Evolutionary conservation across 2,888 invertebrate genomes (phyloP), one percentile per base, ranked within the genome.

Genomic region (Cheilosia soror): DNA sequence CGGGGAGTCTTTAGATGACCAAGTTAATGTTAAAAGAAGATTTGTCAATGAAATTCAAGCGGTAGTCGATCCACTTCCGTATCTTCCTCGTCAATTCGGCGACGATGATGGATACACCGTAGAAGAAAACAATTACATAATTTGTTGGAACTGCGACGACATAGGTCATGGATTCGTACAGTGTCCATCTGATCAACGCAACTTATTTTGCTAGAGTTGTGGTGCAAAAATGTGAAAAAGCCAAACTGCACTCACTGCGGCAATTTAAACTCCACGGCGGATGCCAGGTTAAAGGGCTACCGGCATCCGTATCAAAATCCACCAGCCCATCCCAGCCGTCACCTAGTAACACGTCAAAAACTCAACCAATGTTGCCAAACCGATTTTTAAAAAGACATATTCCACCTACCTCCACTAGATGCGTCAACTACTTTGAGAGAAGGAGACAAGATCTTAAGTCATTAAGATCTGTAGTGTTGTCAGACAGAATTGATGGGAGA

Each of bases 121-220:
- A 0, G 49, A 49, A 5, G 51, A 51, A 5, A 27, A 29, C 1
- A 13, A 29, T 51, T 51, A 27, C 4, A 13, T 27, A 4, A 51
- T 51, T 51, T 51, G 51, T 5, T 51, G 51, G 51, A 51, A 51
- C 13, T 27, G 51, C 51, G 51, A 51, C 2, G 51, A 51, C 27
- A 51, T 51, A 11, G 51, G 51, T 11, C 51, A 53, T 13, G 5
- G 11, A 0, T 53, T 53, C 5, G 4, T 29, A 4, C 4, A 53
- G 3, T 53, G 53, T n/a, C 53, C 53, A 11, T 5, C 3, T 4
- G 5, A 53, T 1, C 29, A 29, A 29, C 29, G 29, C 5, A 29
- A 27, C 5, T 4, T 29, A 1, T 53, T 51, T 51, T 51, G 51
- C 51, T 51, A 27, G 0, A 9, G 9, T 9, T 51, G 51, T 51